Evolutionary conservation across 2,113 vertebrate genomes (phyloP), one percentile per base, ranked within the genome.

Genomic region (Corythornis madagascariensis): DNA sequence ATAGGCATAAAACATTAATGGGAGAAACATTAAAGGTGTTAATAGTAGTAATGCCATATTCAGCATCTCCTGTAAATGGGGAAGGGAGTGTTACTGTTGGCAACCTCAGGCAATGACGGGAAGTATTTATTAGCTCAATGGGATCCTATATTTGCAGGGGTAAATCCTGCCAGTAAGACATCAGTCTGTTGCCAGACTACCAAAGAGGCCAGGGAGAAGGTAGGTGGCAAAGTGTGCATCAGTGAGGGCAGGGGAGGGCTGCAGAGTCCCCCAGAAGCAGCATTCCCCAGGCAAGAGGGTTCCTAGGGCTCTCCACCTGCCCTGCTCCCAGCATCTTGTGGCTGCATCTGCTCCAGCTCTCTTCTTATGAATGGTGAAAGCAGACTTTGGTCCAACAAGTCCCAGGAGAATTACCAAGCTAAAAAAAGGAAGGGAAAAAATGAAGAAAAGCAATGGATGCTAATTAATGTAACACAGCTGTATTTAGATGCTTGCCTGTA

Each of bases 51-150:
- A 35, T 7, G 26, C 53, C 90, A 76, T 24, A 84, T 82, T 67
- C 90, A 90, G 67, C 67, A 73, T 82, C 74, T 76, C 50, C 74
- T 79, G 25, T 86, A 92, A 95, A 91, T 1, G 33, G 72, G 52
- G n/a, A 90, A 84, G 71, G 73, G 78, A 94, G 93, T 86, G 73
- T 95, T 90, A 82, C 74, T 82, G 83, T 92, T 94, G 92, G 90
- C 92, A 96, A 93, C 64, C 40, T 40, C 18, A 48, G 73, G 80
- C 92, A 94, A 57, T 10, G 83, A 66, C 13, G 11, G 47, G 80
- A 90, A 93, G 50, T 66, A 89, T 87, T 93, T 84, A 89, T 70
- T 89, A 78, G 86, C 84, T 82, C 89, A 79, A 59, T 0, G 16
- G 89, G 95, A 96, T 92, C 78, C 77, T 92, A 38, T 76, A 74